These are phyloP conservation scores for Limenitis camilla DNA, from an alignment of 2,888 invertebrate genomes.

Conservation along the genomic window DNA sequence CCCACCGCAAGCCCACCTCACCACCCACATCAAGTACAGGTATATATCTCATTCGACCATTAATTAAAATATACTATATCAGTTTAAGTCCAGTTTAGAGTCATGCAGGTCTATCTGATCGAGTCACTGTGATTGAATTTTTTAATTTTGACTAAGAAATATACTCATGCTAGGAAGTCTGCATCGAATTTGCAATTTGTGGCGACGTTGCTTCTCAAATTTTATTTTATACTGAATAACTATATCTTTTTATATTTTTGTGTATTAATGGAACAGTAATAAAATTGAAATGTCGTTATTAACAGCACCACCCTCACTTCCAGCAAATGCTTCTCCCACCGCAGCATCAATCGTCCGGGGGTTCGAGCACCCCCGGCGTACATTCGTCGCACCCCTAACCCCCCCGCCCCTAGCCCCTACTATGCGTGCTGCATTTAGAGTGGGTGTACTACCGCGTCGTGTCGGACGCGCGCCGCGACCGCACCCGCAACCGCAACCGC, in stretches of 20 bases:
- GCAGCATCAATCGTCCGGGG: conserved; percentile 37
- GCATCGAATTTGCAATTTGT: no score
- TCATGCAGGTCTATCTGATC: no score
- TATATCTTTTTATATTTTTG: no score
- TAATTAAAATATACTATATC: background rate
- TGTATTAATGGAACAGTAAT: no score
- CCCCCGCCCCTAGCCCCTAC: conserved; percentile 26
- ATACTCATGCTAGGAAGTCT: no score
- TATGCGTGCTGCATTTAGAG: conserved; percentile 20
- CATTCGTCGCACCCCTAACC: conserved; percentile 46
- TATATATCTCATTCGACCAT: conserved; percentile 9
- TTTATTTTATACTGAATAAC: no score
- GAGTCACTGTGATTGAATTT: no score
- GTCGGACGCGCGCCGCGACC: conserved; percentile 31
- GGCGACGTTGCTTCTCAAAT: no score
- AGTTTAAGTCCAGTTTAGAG: no score
- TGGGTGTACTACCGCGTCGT: conserved; percentile 19
- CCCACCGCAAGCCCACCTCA: conserved; percentile 62
- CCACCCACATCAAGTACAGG: conserved; percentile 55
- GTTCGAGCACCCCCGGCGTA: conserved; percentile 45
- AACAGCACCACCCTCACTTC: background rate
- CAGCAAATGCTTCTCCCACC: conserved; percentile 51
- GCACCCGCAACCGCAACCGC: conserved; percentile 12
- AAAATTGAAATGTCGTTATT: no score
- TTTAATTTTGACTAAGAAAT: no score